A percentile compares a stretch with the other conserved stretches of the same genome.
These are phyloP conservation scores for Aphaenogaster rudis DNA, from an alignment of 1,140 invertebrate species.

Conservation along the genomic window DNA sequence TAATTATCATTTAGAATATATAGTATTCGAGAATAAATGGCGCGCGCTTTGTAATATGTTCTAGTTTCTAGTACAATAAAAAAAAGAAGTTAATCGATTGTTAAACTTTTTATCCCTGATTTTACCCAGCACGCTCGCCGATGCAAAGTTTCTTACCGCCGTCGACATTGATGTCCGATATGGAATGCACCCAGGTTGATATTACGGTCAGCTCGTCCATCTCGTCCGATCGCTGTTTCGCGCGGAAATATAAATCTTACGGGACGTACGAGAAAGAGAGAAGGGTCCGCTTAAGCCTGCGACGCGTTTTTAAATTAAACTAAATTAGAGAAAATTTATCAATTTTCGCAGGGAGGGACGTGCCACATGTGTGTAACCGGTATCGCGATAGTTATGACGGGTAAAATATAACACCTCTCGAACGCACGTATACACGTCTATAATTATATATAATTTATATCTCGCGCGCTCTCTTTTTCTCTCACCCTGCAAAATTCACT, in stretches of 20 bases:
- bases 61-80: conserved; percentile 50
- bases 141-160: conserved; percentile 46
- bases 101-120: conserved; percentile 70
- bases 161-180: conserved; percentile 25
- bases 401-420: conserved; percentile 16
- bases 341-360: neutral
- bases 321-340: conserved; percentile 43
- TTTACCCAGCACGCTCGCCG: conserved; percentile 31
- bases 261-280: neutral
- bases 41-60: too few species aligned
- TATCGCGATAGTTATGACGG: conserved; percentile 1
- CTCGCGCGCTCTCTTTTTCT: neutral
- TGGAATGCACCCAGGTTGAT: conserved; percentile 6
- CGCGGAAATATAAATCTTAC: neutral
- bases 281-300: neutral
- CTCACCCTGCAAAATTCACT: conserved; percentile 21
- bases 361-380: neutral
- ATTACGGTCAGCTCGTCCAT: neutral
- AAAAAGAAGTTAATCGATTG: conserved; percentile 57
- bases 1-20: too few species aligned
- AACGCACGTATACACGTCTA: neutral
- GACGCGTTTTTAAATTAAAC: conserved; percentile 12
- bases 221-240: neutral
- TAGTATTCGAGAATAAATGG: too few species aligned
- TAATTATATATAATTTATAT: conserved; percentile 25